Conservation (phyloP, 2,888 invertebrate species). For the Panopea generosa region DNA sequence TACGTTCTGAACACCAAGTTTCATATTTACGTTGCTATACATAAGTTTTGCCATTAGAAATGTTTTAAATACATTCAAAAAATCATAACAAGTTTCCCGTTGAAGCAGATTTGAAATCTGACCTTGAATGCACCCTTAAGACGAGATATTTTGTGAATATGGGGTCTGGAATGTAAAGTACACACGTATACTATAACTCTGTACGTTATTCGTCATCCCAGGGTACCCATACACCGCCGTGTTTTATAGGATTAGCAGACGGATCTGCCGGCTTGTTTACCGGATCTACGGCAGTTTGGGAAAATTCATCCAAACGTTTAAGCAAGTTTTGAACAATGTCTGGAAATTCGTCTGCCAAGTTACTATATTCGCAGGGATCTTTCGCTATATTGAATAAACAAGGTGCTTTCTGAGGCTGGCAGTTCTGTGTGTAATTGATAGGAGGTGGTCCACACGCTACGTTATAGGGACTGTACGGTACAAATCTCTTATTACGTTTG, state of each 20-base stretch:
- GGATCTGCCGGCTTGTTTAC: constrained; percentile 90
- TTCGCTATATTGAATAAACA: constrained; percentile 92
- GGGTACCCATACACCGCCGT: constrained; percentile 90
- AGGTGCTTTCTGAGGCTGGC: constrained; percentile 89
- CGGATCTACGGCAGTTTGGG: constrained; percentile 90
- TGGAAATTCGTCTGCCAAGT: constrained; percentile 85
- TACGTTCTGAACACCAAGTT: too few relatives aligned
- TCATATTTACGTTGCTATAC: too few relatives aligned
- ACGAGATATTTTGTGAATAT: too few relatives aligned
- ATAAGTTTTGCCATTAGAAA: too few relatives aligned
- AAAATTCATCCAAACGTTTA: constrained; percentile 87
- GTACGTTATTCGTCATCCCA: constrained; percentile 62
- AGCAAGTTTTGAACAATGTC: constrained; percentile 71
- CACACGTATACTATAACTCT: too few relatives aligned
- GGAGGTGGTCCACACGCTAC: constrained; percentile 75
- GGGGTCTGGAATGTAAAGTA: too few relatives aligned
- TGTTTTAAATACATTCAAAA: too few relatives aligned
- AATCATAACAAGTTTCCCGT: too few relatives aligned
- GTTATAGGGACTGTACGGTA: constrained; percentile 31
- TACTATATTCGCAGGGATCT: constrained; percentile 94
- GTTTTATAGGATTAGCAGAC: constrained; percentile 90
- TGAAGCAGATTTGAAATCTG: too few relatives aligned
- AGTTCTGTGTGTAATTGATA: constrained; percentile 84
- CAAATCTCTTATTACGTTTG: constrained; percentile 6
- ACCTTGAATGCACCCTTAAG: too few relatives aligned